These are phyloP conservation scores for Tor tambroides DNA, from an alignment of 2,113 vertebrate species.

Conservation along the genomic window DNA sequence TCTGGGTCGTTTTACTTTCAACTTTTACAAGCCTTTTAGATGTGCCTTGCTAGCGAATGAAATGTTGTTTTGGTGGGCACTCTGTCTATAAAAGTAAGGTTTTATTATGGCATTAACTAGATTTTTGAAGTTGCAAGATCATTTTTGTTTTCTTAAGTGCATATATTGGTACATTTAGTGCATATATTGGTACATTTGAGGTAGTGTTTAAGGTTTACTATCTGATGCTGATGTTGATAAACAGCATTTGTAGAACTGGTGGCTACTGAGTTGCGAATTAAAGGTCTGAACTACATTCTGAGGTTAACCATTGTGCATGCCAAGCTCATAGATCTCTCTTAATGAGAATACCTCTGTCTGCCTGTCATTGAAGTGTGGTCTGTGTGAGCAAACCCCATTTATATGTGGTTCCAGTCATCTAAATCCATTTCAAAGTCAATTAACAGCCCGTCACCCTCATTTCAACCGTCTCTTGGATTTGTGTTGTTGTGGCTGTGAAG, in stretches of 20 bases:
- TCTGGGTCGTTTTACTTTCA: background rate
- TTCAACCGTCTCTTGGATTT: background rate
- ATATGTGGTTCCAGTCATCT: slow-evolving; percentile 40
- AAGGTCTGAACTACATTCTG: slow-evolving; percentile 39
- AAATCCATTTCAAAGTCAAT: slow-evolving; percentile 65
- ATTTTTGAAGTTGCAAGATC: background rate
- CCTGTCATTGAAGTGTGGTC: slow-evolving; percentile 54
- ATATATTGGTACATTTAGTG: background rate
- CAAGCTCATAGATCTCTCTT: slow-evolving; percentile 63
- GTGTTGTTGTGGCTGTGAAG: slow-evolving; percentile 1
- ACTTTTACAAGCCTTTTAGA: background rate
- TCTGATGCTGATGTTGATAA: background rate
- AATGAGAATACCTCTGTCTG: slow-evolving; percentile 65
- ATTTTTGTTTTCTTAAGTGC: background rate
- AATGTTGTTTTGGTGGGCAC: background rate
- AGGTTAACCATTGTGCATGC: slow-evolving; percentile 60
- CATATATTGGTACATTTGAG: background rate
- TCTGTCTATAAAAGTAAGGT: background rate
- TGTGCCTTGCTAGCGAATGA: background rate
- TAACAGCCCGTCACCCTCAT: slow-evolving; percentile 58
- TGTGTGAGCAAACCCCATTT: slow-evolving; percentile 4
- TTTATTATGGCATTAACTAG: background rate
- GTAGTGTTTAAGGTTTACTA: background rate
- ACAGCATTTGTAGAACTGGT: background rate
- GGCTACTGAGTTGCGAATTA: background rate